Conservation (phyloP, 2,888 invertebrate genomes). For the Neuroscelio doddi region DNA sequence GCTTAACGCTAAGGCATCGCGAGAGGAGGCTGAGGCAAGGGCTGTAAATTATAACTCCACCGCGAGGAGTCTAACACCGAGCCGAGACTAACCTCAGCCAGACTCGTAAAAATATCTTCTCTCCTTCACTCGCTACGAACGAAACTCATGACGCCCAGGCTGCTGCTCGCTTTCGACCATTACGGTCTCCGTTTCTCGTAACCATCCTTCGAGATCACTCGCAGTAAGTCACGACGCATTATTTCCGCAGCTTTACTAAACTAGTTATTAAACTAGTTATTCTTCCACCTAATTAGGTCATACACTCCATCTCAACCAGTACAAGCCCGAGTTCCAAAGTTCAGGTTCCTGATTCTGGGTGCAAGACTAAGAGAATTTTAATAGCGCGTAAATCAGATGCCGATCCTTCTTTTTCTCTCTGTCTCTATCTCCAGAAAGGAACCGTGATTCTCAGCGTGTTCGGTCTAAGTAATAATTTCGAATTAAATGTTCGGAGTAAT, state of each 20-base stretch:
- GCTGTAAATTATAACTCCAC: slow-evolving; percentile 65
- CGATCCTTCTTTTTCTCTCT: slow-evolving; percentile 23
- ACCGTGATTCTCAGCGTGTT: slow-evolving; percentile 33
- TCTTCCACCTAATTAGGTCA: too few relatives aligned
- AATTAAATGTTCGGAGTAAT: slow-evolving; percentile 67
- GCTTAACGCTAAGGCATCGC: slow-evolving; percentile 52
- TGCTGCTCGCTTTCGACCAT: slow-evolving; percentile 53
- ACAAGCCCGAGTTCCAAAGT: too few relatives aligned
- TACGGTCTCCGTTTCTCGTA: slow-evolving; percentile 48
- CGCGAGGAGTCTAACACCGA: slow-evolving; percentile 66
- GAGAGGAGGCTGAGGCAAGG: slow-evolving; percentile 46
- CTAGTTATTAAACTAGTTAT: too few relatives aligned
- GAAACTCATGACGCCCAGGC: slow-evolving; percentile 44
- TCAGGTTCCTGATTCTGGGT: slow-evolving; percentile 42
- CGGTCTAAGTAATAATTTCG: slow-evolving; percentile 66
- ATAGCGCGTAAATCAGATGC: slow-evolving; percentile 60
- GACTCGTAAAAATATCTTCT: slow-evolving; percentile 68
- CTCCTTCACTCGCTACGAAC: slow-evolving; percentile 43
- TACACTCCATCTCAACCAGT: too few relatives aligned
- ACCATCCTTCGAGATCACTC: slow-evolving; percentile 52
- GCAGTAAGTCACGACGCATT: slow-evolving; percentile 58
- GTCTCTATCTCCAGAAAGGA: slow-evolving; percentile 19
- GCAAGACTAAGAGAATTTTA: slow-evolving; percentile 52
- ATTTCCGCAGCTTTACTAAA: too few relatives aligned
- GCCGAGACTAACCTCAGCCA: slow-evolving; percentile 65